Percentiles rank a stretch among this genome's conserved stretches.
These are phyloP conservation scores for Drosophila koepferae DNA, from an alignment of 2,888 invertebrate species.

Conservation along the genomic window DNA sequence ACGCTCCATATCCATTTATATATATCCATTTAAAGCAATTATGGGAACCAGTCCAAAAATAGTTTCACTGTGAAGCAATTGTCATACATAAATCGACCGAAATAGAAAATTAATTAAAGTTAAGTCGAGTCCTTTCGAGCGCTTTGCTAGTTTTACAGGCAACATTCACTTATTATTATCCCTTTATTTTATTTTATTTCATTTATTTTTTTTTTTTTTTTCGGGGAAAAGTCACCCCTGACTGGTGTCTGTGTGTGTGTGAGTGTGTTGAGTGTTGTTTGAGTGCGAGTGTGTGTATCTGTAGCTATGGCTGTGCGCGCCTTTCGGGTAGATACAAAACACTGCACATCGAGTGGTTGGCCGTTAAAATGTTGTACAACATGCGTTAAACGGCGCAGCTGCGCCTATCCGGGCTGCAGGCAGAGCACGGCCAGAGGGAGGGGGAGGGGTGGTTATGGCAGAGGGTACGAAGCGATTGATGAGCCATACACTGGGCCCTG, in stretches of 20 bases:
- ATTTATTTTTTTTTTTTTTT: conserved; percentile 15
- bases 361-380: conserved; percentile 78
- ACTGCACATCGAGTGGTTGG: conserved; percentile 73
- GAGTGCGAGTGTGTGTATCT: conserved; percentile 36
- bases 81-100: conserved; percentile 25
- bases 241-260: conserved; percentile 22
- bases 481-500: conserved; percentile 20
- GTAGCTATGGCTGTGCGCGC: conserved; percentile 41
- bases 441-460: background rate
- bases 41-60: conserved; percentile 21
- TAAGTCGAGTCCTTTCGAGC: conserved; percentile 43
- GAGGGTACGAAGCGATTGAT: conserved; percentile 31
- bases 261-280: conserved; percentile 15
- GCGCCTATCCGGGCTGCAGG: conserved; percentile 59
- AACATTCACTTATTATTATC: conserved; percentile 55
- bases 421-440: background rate
- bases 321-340: conserved; percentile 67
- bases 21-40: conserved; percentile 2
- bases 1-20: background rate
- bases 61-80: conserved; percentile 12
- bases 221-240: conserved; percentile 71
- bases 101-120: conserved; percentile 79
- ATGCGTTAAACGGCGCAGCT: conserved; percentile 77
- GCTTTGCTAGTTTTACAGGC: conserved; percentile 6
- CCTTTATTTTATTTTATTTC: conserved; percentile 37